Evolutionary conservation across 2,113 vertebrate species (phyloP).

Genomic region (Pachypanchax playfairii): DNA sequence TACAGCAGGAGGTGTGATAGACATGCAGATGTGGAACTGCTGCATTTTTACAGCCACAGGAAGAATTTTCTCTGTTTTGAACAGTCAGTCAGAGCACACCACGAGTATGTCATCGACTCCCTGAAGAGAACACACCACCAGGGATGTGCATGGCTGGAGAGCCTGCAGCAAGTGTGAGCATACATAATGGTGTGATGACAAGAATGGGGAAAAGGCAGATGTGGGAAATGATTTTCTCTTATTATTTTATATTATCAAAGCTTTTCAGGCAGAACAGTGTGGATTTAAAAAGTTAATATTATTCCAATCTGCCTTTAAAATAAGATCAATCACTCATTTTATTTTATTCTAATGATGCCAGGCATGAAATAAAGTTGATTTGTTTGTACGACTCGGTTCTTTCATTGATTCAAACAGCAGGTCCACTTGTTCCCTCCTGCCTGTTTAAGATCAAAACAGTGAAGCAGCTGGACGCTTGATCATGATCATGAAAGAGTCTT

Average conservation of each 20-base stretch:
- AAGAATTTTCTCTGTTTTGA: constrained; percentile 17
- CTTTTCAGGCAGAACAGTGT: no score
- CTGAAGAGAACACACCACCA: constrained; percentile 11
- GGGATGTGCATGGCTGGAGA: constrained; percentile 12
- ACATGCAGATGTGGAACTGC: constrained; percentile 5
- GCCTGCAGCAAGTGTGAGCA: background rate
- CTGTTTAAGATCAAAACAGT: constrained; percentile 18
- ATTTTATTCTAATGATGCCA: background rate
- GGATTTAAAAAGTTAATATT: background rate
- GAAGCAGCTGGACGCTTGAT: background rate
- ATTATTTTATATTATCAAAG: background rate
- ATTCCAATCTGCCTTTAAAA: no score
- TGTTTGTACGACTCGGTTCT: background rate
- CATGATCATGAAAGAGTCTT: background rate
- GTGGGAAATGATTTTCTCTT: background rate
- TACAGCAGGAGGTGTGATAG: constrained; percentile 36
- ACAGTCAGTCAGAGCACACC: constrained; percentile 26
- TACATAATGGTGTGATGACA: background rate
- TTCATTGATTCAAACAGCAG: constrained; percentile 8
- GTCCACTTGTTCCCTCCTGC: constrained; percentile 19
- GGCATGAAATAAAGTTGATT: background rate
- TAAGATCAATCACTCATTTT: background rate
- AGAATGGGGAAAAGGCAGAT: background rate
- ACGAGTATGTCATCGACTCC: constrained; percentile 24
- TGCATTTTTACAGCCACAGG: background rate